These are phyloP conservation scores for Megaceryle alcyon DNA, from an alignment of 2,797 vertebrate genomes.

Conservation along the genomic window DNA sequence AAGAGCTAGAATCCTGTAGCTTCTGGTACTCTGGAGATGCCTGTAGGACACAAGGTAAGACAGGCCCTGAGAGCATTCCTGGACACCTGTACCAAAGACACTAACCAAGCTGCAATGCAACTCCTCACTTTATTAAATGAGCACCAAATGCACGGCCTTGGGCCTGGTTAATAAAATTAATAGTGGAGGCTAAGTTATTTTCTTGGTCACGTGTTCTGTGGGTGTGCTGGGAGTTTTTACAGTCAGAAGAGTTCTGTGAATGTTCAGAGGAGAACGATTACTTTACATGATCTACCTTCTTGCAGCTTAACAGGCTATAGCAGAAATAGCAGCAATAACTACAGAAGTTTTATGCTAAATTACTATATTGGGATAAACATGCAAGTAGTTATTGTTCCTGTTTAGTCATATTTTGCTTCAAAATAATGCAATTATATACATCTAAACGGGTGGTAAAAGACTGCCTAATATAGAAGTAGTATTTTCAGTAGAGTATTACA, in stretches of 20 bases:
- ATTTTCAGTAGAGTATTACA: neutral
- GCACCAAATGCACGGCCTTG: neutral
- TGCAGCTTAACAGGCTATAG: neutral
- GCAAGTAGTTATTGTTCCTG: neutral
- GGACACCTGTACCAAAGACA: neutral
- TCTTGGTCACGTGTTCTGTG: neutral
- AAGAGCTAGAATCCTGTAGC: conserved; percentile 90
- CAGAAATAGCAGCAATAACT: neutral
- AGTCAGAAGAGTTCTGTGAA: neutral
- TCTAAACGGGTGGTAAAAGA: neutral
- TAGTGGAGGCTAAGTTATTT: neutral
- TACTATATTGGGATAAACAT: neutral
- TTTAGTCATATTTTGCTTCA: neutral
- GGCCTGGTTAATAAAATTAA: neutral
- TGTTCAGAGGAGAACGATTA: neutral
- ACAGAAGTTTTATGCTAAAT: neutral
- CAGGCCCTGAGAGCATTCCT: neutral
- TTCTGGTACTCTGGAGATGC: conserved; percentile 89
- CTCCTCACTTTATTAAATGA: neutral
- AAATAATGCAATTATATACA: neutral
- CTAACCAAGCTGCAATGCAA: neutral
- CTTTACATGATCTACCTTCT: neutral
- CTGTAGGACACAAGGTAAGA: conserved; percentile 67
- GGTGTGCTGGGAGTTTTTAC: neutral
- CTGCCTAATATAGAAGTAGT: neutral